Conservation (phyloP, 1,140 invertebrate species). For the Trissolcus basalis region DNA sequence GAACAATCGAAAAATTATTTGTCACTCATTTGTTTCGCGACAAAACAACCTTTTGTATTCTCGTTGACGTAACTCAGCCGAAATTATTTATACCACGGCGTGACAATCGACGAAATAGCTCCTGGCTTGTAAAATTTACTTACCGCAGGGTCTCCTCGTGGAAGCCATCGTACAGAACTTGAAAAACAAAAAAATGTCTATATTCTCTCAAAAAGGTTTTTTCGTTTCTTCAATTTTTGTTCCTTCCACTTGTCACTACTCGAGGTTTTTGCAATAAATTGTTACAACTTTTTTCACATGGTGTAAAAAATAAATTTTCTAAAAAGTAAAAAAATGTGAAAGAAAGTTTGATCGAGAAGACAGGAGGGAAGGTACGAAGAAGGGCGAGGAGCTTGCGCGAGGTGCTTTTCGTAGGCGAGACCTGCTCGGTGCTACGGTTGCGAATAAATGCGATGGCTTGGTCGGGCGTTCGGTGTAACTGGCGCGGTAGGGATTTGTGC, state of each 20-base stretch:
- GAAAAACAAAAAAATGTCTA: background rate
- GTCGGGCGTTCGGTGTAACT: slow-evolving; percentile 31
- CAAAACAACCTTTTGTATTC: too few relatives aligned
- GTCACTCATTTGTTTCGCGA: too few relatives aligned
- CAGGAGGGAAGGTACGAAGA: slow-evolving; percentile 4
- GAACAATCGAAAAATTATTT: too few relatives aligned
- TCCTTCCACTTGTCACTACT: too few relatives aligned
- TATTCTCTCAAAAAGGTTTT: background rate
- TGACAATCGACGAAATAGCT: too few relatives aligned
- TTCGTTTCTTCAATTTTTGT: background rate
- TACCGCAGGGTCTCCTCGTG: slow-evolving; percentile 19
- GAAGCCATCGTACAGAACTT: slow-evolving; percentile 22
- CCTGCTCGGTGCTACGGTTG: slow-evolving; percentile 38
- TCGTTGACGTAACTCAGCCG: too few relatives aligned
- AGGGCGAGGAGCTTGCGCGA: slow-evolving; percentile 17
- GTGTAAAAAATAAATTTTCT: background rate
- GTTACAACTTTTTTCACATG: too few relatives aligned
- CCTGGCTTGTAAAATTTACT: slow-evolving; percentile 3
- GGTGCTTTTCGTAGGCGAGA: slow-evolving; percentile 28
- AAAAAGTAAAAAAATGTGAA: background rate
- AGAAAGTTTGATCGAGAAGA: background rate
- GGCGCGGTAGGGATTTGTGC: slow-evolving; percentile 42
- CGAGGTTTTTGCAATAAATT: too few relatives aligned
- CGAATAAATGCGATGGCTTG: slow-evolving; percentile 44
- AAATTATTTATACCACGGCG: too few relatives aligned